Conservation (phyloP, 2,113 vertebrate genomes). For the Alligator sinensis region DNA sequence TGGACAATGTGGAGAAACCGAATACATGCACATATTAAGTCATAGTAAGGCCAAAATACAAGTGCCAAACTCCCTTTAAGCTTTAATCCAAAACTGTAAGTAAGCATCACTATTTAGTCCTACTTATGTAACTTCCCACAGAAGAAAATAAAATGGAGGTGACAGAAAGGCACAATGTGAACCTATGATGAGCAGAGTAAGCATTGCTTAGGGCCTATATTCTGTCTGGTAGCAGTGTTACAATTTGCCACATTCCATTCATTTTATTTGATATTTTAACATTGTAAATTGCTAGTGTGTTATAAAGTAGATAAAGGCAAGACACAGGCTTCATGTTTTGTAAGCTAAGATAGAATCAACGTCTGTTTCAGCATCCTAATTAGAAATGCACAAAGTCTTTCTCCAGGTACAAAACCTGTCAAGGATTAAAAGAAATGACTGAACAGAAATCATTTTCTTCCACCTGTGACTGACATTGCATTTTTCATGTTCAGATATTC, state of each 20-base stretch:
- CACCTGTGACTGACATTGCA: not conserved
- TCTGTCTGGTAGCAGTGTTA: not conserved
- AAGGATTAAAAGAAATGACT: not conserved
- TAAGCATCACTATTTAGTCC: not conserved
- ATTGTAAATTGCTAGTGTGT: not conserved
- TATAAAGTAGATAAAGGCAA: not conserved
- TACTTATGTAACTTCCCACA: not conserved
- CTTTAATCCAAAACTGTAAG: not conserved
- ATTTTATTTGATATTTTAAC: not conserved
- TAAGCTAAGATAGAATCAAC: not conserved
- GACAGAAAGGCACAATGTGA: not conserved
- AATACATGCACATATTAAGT: not conserved
- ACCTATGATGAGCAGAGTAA: not conserved
- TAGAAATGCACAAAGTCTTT: not conserved
- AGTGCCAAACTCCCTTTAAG: not conserved
- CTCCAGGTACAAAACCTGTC: not conserved
- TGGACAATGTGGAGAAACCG: not conserved
- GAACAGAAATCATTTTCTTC: not conserved
- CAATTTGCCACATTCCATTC: not conserved
- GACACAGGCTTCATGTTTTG: not conserved
- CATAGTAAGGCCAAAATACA: not conserved
- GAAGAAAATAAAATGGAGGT: not conserved
- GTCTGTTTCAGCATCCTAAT: not conserved
- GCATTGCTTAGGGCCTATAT: not conserved
- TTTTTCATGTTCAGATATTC: not conserved